A percentile compares a stretch with the other conserved stretches of the same genome.
phyloP scores from a whole-genome alignment of 2,113 vertebrate species.

The Rana temporaria region DNA sequence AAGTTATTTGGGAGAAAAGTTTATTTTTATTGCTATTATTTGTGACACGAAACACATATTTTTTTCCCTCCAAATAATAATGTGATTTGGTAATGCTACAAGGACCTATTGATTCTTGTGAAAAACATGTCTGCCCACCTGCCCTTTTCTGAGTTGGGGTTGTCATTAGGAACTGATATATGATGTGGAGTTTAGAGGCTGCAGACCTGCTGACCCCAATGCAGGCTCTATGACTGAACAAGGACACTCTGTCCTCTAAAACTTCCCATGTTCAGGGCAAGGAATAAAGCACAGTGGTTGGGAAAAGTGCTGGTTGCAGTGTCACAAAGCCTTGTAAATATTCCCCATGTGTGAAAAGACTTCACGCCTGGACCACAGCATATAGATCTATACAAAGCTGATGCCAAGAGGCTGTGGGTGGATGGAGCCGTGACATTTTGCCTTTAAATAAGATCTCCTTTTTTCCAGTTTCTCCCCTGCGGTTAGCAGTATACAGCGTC shows the following conservation, averaged over 20 bases:
- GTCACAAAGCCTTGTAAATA: not conserved
- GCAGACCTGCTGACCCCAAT: not conserved
- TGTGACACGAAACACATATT: too few relatives aligned
- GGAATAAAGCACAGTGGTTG: not conserved
- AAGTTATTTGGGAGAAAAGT: too few relatives aligned
- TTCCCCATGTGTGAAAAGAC: not conserved
- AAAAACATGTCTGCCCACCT: too few relatives aligned
- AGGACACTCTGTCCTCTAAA: not conserved
- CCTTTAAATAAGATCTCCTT: not conserved
- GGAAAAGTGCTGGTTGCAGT: not conserved
- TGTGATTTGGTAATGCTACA: too few relatives aligned
- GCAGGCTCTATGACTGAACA: not conserved
- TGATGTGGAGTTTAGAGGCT: not conserved
- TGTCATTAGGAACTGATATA: not conserved
- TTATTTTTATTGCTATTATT: too few relatives aligned
- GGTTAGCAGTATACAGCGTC: not conserved
- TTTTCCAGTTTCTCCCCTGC: not conserved
- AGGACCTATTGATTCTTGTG: too few relatives aligned
- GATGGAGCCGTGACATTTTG: slow-evolving; percentile 12
- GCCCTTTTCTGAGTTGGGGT: not conserved
- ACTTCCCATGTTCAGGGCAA: not conserved
- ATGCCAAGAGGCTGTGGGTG: not conserved
- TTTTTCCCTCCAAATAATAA: too few relatives aligned
- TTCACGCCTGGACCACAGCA: too few relatives aligned
- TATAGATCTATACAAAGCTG: not conserved